Percentiles rank a stretch among this genome's conserved stretches.
Evolutionary conservation across 2,113 vertebrate genomes (phyloP).

Genomic region (Dunckerocampus dactyliophorus): DNA sequence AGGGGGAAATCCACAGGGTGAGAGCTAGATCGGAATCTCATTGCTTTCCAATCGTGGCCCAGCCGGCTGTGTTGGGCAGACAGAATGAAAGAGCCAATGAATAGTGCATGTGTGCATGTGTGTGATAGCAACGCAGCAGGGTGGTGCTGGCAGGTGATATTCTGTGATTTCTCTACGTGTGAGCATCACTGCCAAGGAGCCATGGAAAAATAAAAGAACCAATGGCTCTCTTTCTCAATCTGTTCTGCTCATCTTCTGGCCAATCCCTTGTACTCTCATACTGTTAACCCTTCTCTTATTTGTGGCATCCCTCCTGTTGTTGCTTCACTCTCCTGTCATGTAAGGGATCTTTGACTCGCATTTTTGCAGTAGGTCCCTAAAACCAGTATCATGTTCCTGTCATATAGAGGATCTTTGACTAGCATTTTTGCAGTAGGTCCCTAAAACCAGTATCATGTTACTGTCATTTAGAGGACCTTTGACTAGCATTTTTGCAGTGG

Average conservation of each 20-base stretch:
- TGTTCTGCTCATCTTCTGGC: slow-evolving; percentile 7
- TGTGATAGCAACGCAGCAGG: slow-evolving; percentile 54
- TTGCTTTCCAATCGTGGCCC: slow-evolving; percentile 54
- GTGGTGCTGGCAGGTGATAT: slow-evolving; percentile 58
- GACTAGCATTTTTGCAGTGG: too few species aligned
- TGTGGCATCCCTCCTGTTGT: slow-evolving; percentile 6
- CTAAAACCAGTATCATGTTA: too few species aligned
- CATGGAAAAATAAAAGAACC: slow-evolving; percentile 37
- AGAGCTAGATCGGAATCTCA: slow-evolving; percentile 58
- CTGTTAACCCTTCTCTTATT: slow-evolving; percentile 1
- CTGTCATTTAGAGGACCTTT: too few species aligned
- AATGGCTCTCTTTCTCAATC: slow-evolving; percentile 15
- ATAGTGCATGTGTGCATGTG: slow-evolving; percentile 45
- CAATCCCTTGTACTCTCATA: slow-evolving; percentile 3
- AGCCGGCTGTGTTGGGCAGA: slow-evolving; percentile 22
- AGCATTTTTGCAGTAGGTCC: too few species aligned
- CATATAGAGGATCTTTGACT: too few species aligned
- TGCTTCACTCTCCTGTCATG: background rate
- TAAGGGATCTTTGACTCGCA: too few species aligned
- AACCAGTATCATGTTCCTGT: background rate
- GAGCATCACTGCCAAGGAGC: slow-evolving; percentile 44
- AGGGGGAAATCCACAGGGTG: slow-evolving; percentile 59
- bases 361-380: background rate
- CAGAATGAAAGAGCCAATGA: slow-evolving; percentile 32
- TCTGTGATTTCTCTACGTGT: slow-evolving; percentile 49